phyloP scores from a whole-genome alignment of 2,797 vertebrate genomes.

The Gymnopithys bicolor region DNA sequence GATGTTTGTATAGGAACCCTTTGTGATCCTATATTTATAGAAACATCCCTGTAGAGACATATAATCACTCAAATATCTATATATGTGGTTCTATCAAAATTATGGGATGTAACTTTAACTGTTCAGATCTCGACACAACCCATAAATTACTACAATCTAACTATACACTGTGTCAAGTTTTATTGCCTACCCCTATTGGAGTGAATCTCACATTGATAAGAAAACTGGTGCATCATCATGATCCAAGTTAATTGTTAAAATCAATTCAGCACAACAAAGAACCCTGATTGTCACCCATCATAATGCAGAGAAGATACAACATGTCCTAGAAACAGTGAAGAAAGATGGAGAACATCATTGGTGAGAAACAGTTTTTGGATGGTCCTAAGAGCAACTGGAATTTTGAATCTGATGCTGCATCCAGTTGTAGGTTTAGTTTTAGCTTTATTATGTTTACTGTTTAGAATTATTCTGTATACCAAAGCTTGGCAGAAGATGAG shows the following conservation, averaged over 20 bases:
- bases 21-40: not conserved
- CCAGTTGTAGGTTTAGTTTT: not conserved
- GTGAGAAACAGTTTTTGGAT: not conserved
- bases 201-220: not conserved
- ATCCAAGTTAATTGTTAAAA: not conserved
- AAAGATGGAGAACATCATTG: not conserved
- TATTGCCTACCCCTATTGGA: not conserved
- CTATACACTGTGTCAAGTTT: not conserved
- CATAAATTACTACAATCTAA: not conserved
- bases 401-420: not conserved
- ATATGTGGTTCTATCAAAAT: not conserved
- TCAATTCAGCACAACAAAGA: not conserved
- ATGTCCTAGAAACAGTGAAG: not conserved
- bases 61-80: not conserved
- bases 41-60: not conserved
- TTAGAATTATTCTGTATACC: not conserved
- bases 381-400: not conserved
- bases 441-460: not conserved
- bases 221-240: not conserved
- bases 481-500: not conserved
- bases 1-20: not conserved
- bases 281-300: accelerated
- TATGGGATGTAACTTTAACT: not conserved
- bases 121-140: not conserved
- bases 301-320: not conserved